Evolutionary conservation across 1,140 invertebrate genomes (phyloP).

Genomic region (Drosophila nebulosa): DNA sequence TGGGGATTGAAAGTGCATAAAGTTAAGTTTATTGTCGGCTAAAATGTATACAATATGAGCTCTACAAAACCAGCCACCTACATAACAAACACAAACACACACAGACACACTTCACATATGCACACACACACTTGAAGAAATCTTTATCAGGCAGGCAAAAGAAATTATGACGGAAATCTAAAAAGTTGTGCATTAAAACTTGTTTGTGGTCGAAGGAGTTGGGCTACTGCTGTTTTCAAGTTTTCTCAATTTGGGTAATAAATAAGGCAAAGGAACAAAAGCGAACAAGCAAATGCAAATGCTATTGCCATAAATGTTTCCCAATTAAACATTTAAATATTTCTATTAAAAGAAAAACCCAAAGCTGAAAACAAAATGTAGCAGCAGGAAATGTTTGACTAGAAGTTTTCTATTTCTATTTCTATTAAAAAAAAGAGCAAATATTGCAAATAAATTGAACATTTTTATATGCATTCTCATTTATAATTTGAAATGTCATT

Average conservation of each 20-base stretch:
- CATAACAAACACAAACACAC: neutral
- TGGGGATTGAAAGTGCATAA: constrained; percentile 75
- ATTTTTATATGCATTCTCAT: constrained; percentile 1
- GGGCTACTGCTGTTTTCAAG: neutral
- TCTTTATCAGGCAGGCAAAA: constrained; percentile 68
- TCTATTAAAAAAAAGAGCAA: neutral
- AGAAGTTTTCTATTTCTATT: neutral
- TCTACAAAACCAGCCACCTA: neutral
- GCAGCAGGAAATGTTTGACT: neutral
- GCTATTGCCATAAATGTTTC: constrained; percentile 54
- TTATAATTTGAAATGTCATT: constrained; percentile 10
- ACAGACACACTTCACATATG: neutral
- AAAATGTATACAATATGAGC: constrained; percentile 75
- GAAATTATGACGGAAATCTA: constrained; percentile 78
- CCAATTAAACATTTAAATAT: constrained; percentile 41
- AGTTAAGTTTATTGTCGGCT: constrained; percentile 77
- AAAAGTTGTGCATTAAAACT: constrained; percentile 78
- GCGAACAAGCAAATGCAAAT: constrained; percentile 20
- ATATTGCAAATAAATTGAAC: neutral
- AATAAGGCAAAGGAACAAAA: constrained; percentile 62
- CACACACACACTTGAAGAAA: constrained; percentile 33
- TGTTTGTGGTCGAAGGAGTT: constrained; percentile 57
- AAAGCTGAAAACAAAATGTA: neutral
- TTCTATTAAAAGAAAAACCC: neutral
- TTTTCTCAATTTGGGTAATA: constrained; percentile 39